phyloP scores from a whole-genome alignment of 2,113 vertebrate species.

The Recurvirostra avosetta region DNA sequence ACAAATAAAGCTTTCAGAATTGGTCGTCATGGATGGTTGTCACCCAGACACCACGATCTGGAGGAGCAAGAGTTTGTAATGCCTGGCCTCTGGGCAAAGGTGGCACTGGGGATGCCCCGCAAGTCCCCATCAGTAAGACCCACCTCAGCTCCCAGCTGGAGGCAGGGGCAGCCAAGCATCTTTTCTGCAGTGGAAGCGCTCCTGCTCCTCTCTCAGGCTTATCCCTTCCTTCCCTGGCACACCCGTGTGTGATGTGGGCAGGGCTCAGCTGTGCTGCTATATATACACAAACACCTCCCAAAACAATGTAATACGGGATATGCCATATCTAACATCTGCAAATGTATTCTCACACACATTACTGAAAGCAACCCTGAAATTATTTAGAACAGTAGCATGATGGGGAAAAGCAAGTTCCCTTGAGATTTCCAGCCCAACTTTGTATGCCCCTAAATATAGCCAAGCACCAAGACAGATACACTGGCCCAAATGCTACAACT shows the following conservation, averaged over 20 bases:
- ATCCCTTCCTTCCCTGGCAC: neutral
- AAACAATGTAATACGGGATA: neutral
- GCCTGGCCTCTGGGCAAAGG: neutral
- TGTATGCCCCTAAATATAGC: neutral
- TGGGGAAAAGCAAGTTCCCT: neutral
- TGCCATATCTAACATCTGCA: neutral
- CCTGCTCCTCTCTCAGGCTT: neutral
- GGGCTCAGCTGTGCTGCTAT: neutral
- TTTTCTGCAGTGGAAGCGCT: neutral
- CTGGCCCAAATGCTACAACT: neutral
- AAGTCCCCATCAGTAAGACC: accelerated
- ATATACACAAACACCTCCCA: accelerated
- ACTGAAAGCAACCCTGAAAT: neutral
- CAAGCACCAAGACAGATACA: neutral
- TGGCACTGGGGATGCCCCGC: accelerated
- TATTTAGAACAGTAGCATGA: neutral
- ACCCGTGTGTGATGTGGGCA: accelerated
- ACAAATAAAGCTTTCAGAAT: neutral
- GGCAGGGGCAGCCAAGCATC: neutral
- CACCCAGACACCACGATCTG: neutral
- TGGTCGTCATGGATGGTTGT: neutral
- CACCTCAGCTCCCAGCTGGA: neutral
- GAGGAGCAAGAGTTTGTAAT: neutral
- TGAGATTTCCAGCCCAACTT: neutral
- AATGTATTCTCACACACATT: neutral